These are phyloP conservation scores for Raja brachyura DNA, from an alignment of 2,113 vertebrate genomes.

Conservation along the genomic window DNA sequence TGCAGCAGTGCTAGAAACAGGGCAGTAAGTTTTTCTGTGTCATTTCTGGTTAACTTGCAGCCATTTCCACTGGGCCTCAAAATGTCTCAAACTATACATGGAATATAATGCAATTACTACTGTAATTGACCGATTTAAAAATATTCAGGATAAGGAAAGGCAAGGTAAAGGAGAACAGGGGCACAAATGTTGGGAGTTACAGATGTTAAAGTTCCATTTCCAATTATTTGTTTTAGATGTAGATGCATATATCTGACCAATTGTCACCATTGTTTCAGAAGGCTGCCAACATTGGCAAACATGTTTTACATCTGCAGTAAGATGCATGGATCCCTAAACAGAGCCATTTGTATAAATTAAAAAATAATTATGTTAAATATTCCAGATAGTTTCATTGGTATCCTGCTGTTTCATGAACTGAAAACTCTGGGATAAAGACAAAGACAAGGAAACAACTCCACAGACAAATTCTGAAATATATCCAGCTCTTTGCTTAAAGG, in stretches of 20 bases:
- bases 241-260: not conserved
- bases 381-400: not conserved
- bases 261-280: not conserved
- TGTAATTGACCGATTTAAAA: too few relatives aligned
- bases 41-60: not conserved
- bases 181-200: not conserved
- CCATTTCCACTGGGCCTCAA: not conserved
- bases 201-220: not conserved
- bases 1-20: not conserved
- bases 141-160: not conserved
- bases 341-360: not conserved
- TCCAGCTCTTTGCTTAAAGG: not conserved
- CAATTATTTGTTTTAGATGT: not conserved
- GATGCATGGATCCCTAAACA: not conserved
- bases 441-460: not conserved
- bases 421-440: not conserved
- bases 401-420: not conserved
- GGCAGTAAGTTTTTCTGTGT: not conserved
- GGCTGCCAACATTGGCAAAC: not conserved
- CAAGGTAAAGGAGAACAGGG: not conserved
- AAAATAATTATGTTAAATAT: not conserved
- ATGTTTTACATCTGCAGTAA: not conserved
- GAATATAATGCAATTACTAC: too few relatives aligned
- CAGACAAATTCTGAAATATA: not conserved
- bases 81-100: not conserved